These are phyloP conservation scores for Hirundichthys speculiger DNA, from an alignment of 2,113 vertebrate genomes.

Conservation along the genomic window DNA sequence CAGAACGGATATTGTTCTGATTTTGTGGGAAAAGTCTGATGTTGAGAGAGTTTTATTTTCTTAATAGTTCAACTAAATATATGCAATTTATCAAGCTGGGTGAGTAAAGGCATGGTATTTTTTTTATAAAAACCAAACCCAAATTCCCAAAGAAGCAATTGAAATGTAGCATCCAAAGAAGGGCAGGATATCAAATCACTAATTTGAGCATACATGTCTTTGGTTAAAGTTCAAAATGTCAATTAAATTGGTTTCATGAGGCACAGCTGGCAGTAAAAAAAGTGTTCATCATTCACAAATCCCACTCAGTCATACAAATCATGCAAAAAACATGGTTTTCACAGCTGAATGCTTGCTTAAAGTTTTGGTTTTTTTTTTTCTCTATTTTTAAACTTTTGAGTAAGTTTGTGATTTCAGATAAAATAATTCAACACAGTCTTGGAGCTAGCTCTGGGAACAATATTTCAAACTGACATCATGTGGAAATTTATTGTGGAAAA, in stretches of 20 bases:
- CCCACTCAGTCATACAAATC: constrained; percentile 43
- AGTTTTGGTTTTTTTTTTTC: background rate
- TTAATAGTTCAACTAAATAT: constrained; percentile 57
- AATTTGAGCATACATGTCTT: constrained; percentile 56
- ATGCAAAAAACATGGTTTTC: constrained; percentile 18
- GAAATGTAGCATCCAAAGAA: constrained; percentile 32
- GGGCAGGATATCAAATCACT: constrained; percentile 23
- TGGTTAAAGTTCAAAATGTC: constrained; percentile 75
- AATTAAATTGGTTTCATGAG: constrained; percentile 74
- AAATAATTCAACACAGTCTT: too few relatives aligned
- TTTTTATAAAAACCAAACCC: constrained; percentile 47
- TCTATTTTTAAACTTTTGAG: too few relatives aligned
- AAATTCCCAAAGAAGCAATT: constrained; percentile 51
- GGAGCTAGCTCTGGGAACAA: too few relatives aligned
- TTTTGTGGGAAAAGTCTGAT: constrained; percentile 4
- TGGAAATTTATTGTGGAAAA: background rate
- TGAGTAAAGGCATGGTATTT: constrained; percentile 31
- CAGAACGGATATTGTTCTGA: constrained; percentile 39
- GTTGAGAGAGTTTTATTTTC: constrained; percentile 2
- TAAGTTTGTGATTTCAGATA: too few relatives aligned
- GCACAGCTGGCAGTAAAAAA: constrained; percentile 66
- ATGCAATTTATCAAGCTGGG: constrained; percentile 49
- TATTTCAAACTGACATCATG: background rate
- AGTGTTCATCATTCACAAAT: constrained; percentile 72
- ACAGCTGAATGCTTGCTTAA: constrained; percentile 1